Conservation (phyloP, 2,797 vertebrate species). For the Momotus momota region DNA sequence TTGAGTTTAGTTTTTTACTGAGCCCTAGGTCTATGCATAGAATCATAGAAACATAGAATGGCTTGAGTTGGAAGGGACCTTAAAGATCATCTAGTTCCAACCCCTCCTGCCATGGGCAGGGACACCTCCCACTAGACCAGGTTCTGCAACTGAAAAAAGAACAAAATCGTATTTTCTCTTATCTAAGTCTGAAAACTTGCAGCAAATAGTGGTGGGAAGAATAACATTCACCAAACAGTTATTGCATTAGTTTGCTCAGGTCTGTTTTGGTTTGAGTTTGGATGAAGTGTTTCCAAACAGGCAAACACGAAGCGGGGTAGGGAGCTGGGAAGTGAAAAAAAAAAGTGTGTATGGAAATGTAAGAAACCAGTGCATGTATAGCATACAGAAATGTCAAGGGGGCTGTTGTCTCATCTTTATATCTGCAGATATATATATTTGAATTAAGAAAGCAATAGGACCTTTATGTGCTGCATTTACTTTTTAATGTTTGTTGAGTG, state of each 20-base stretch:
- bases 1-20: neutral
- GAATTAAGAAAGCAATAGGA: neutral
- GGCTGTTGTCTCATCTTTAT: neutral
- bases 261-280: neutral
- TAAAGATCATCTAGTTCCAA: no score
- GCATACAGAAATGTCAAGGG: neutral
- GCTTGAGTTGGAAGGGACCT: no score
- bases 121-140: no score
- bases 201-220: neutral
- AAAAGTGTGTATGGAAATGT: neutral
- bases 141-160: neutral
- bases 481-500: constrained; percentile 14
- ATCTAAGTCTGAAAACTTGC: neutral
- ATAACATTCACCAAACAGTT: neutral
- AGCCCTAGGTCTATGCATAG: neutral
- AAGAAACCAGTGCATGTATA: neutral
- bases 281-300: neutral
- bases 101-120: no score
- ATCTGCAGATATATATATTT: neutral
- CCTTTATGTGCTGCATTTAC: neutral
- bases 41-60: no score
- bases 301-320: neutral
- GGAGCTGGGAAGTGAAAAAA: neutral
- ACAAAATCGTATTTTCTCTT: neutral
- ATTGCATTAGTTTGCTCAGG: neutral